Conservation (phyloP, 1,140 invertebrate genomes). For the Anastrepha ludens region DNA sequence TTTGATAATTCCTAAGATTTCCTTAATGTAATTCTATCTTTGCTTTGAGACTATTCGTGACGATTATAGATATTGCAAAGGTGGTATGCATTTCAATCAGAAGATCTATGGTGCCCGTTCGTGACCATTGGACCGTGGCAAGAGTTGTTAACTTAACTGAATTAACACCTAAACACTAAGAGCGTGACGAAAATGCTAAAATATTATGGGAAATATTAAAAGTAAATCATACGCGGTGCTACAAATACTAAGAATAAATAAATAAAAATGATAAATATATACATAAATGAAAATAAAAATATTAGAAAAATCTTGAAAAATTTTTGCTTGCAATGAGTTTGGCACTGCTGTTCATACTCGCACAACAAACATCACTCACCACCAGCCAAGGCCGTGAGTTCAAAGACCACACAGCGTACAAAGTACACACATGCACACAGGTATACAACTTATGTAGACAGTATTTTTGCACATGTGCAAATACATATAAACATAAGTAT, state of each 20-base stretch:
- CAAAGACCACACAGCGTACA: constrained; percentile 9
- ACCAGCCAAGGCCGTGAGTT: constrained; percentile 26
- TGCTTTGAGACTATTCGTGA: too few species aligned
- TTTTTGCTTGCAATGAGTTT: constrained; percentile 32
- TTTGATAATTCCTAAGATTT: background rate
- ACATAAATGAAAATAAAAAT: background rate
- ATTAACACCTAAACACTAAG: background rate
- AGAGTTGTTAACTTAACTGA: background rate
- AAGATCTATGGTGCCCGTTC: too few species aligned
- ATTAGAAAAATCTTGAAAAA: background rate
- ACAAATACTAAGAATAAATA: background rate
- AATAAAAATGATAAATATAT: background rate
- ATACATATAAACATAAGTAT: background rate
- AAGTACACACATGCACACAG: background rate
- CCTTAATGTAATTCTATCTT: background rate
- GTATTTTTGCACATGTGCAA: too few species aligned
- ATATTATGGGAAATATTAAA: background rate
- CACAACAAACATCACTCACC: constrained; percentile 22
- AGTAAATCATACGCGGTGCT: background rate
- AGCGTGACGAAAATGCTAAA: constrained; percentile 34
- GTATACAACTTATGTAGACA: background rate
- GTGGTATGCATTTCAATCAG: too few species aligned
- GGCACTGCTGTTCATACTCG: background rate
- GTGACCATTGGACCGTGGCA: background rate
- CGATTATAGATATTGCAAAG: too few species aligned